Evolutionary conservation across 2,888 invertebrate genomes (phyloP).

Genomic region (Tortricodes alternella): DNA sequence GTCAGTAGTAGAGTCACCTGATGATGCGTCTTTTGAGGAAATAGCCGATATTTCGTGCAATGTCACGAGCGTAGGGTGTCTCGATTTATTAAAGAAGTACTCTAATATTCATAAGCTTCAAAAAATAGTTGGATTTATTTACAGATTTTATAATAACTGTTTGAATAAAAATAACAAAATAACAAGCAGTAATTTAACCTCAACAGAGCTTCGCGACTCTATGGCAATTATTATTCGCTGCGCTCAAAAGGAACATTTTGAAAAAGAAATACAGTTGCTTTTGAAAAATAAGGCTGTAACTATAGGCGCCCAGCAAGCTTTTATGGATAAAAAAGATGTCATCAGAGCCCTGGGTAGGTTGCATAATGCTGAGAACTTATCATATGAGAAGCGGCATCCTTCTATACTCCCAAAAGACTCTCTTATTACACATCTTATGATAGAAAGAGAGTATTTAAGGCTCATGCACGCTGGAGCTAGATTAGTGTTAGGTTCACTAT

Average conservation of each 20-base stretch:
- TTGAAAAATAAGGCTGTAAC: neutral
- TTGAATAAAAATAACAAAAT: slow-evolving; percentile 1
- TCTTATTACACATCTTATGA: slow-evolving; percentile 20
- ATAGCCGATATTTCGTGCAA: neutral
- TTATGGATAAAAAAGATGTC: neutral
- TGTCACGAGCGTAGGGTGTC: neutral
- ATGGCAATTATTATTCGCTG: neutral
- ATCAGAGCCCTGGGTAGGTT: neutral
- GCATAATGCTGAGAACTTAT: neutral
- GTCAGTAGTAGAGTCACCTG: neutral
- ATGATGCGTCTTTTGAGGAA: neutral
- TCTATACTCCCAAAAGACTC: slow-evolving; percentile 22
- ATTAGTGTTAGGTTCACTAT: slow-evolving; percentile 11
- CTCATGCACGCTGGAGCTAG: slow-evolving; percentile 24
- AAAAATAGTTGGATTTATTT: neutral
- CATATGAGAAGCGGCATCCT: slow-evolving; percentile 23
- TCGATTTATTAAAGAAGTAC: neutral
- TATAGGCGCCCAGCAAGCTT: neutral
- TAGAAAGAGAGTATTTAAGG: slow-evolving; percentile 18
- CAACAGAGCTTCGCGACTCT: neutral
- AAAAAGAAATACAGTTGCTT: neutral
- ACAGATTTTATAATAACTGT: neutral
- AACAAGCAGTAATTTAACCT: neutral
- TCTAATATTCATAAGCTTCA: neutral
- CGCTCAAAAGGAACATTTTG: neutral